Conservation (phyloP, 2,797 vertebrate species). For the Crax fasciolata region DNA sequence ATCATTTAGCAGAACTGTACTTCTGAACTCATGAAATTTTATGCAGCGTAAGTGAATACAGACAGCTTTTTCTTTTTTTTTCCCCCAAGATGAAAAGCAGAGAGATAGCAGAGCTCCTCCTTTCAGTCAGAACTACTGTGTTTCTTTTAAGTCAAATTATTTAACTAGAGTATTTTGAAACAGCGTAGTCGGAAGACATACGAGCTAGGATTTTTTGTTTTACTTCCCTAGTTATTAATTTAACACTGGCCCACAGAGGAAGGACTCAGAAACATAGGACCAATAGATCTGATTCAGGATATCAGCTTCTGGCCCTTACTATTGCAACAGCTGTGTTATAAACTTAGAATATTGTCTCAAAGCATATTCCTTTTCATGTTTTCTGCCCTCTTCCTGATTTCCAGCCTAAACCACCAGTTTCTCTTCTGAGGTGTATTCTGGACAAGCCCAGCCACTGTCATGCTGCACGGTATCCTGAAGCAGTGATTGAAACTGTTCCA, state of each 20-base stretch:
- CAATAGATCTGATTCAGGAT: neutral
- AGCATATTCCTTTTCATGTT: neutral
- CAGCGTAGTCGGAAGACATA: neutral
- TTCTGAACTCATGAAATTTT: constrained; percentile 57
- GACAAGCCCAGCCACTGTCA: neutral
- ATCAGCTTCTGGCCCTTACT: neutral
- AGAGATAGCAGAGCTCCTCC: constrained; percentile 8
- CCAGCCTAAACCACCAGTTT: neutral
- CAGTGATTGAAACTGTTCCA: neutral
- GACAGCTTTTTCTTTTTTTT: constrained; percentile 5
- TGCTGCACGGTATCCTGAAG: neutral
- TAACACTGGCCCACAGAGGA: neutral
- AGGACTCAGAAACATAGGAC: neutral
- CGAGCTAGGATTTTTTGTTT: constrained; percentile 36
- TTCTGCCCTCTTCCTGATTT: neutral
- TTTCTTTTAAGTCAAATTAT: constrained; percentile 22
- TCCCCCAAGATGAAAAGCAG: neutral
- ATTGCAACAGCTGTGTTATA: neutral
- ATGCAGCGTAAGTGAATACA: constrained; percentile 48
- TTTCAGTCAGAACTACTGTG: neutral
- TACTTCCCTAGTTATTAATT: constrained; percentile 23
- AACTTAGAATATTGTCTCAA: neutral
- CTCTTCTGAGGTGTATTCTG: neutral
- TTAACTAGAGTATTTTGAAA: constrained; percentile 26
- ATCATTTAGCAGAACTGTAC: constrained; percentile 69